Evolutionary conservation across 2,113 vertebrate species (phyloP).

Genomic region (Sinocyclocheilus anophthalmus): DNA sequence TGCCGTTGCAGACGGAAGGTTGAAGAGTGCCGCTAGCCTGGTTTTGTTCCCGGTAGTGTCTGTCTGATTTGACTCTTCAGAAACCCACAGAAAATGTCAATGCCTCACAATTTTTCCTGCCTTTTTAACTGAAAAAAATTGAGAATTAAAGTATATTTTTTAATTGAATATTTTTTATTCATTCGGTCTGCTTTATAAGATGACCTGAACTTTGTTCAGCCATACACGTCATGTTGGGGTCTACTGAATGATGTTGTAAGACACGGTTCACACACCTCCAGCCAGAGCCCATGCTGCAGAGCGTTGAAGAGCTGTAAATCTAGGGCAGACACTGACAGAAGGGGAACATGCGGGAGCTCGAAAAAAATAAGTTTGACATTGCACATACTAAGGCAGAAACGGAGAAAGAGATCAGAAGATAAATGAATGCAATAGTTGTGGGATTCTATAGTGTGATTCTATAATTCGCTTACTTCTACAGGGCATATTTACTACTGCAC

Average conservation of each 20-base stretch:
- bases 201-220: not conserved
- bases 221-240: constrained; percentile 25
- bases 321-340: constrained; percentile 43
- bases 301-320: constrained; percentile 35
- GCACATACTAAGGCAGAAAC: not conserved
- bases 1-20: constrained; percentile 45
- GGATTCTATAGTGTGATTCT: not conserved
- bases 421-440: not conserved
- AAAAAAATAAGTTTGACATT: constrained; percentile 10
- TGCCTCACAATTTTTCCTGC: not conserved
- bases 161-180: not conserved
- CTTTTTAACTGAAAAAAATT: not conserved
- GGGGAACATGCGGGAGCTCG: not conserved
- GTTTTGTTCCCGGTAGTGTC: constrained; percentile 9
- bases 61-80: constrained; percentile 23
- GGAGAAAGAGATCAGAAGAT: constrained; percentile 11
- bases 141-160: not conserved
- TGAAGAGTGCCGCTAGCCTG: constrained; percentile 31
- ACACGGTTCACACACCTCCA: constrained; percentile 11
- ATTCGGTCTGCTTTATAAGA: not conserved
- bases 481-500: not conserved
- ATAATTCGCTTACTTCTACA: not conserved
- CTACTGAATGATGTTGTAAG: constrained; percentile 21
- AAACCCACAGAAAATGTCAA: constrained; percentile 30
- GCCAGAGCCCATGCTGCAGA: constrained; percentile 33